phyloP scores from a whole-genome alignment of 2,888 invertebrate genomes.

The Molanna angustata region DNA sequence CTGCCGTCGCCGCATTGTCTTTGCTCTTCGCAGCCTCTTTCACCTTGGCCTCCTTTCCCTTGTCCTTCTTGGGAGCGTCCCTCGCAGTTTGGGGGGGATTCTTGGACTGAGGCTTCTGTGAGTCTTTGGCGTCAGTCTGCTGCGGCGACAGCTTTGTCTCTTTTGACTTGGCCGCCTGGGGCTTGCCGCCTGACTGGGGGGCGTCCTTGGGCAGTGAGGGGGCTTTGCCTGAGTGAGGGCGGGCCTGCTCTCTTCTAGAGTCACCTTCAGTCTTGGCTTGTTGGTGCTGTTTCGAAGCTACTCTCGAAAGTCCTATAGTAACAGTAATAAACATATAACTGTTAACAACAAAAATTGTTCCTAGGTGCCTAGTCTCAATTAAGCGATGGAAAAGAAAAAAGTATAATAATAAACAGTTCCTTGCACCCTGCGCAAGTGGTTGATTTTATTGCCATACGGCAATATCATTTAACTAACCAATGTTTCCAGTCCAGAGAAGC shows the following conservation, averaged over 20 bases:
- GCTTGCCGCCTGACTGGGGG: conserved; percentile 1
- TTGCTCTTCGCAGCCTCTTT: no score
- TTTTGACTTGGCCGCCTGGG: not conserved
- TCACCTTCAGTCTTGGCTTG: not conserved
- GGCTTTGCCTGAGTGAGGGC: not conserved
- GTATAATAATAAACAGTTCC: no score
- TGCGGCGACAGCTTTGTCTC: not conserved
- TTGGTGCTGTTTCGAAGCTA: not conserved
- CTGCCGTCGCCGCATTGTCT: no score
- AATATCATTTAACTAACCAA: no score
- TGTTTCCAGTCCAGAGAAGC: no score
- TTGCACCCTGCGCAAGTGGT: no score
- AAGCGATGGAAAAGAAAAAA: not conserved
- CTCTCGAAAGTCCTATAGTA: not conserved
- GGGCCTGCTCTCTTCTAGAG: not conserved
- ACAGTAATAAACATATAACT: no score
- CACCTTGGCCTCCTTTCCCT: no score
- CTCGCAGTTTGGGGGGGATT: no score
- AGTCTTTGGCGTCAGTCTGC: not conserved
- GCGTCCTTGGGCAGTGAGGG: not conserved
- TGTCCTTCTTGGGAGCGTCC: no score
- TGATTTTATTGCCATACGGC: no score
- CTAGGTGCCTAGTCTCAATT: not conserved
- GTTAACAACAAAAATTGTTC: not conserved
- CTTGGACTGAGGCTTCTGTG: no score